Conservation (phyloP, 2,113 vertebrate genomes). For the Sylvia atricapilla region DNA sequence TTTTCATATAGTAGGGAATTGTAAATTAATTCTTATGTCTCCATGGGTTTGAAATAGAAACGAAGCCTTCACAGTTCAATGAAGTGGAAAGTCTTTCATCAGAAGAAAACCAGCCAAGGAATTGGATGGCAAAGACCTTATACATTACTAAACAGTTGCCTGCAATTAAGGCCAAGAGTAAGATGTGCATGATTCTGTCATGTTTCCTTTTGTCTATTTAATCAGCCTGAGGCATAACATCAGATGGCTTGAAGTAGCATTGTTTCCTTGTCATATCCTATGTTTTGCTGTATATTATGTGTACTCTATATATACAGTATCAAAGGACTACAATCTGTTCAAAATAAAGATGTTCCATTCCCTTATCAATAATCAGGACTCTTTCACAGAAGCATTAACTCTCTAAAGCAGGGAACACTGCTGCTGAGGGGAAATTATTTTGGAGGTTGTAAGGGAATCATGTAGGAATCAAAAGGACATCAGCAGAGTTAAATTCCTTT, state of each 20-base stretch:
- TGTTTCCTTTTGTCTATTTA: slow-evolving; percentile 48
- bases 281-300: not conserved
- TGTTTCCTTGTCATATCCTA: not conserved
- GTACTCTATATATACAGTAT: not conserved
- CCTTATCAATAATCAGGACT: not conserved
- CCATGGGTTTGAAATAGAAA: slow-evolving; percentile 29
- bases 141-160: slow-evolving; percentile 53
- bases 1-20: slow-evolving; percentile 9
- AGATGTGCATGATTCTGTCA: slow-evolving; percentile 24
- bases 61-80: slow-evolving; percentile 39
- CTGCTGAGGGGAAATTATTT: not conserved
- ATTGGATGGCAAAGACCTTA: slow-evolving; percentile 32
- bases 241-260: not conserved
- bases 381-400: not conserved
- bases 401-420: not conserved
- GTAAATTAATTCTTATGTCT: slow-evolving; percentile 43
- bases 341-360: not conserved
- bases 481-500: not conserved
- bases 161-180: slow-evolving; percentile 51
- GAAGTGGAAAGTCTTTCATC: slow-evolving; percentile 61
- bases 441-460: not conserved
- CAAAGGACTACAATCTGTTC: not conserved
- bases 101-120: slow-evolving; percentile 47
- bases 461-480: not conserved
- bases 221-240: slow-evolving; percentile 37